Percentiles rank a stretch among this genome's conserved stretches.
These are phyloP conservation scores for Clepsis dumicolana DNA, from an alignment of 2,888 invertebrate species.

Conservation along the genomic window DNA sequence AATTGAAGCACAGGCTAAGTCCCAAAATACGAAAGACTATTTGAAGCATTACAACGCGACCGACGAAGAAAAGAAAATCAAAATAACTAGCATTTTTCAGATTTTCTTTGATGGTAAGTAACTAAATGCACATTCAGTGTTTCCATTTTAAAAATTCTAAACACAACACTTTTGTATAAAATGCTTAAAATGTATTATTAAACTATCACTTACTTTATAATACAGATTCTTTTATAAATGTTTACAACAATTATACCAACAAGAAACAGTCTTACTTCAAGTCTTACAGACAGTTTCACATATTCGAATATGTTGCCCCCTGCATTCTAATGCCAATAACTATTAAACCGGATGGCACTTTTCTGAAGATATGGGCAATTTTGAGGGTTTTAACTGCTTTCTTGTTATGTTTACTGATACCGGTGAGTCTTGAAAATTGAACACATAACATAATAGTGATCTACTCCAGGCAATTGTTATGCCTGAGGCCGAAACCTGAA, in stretches of 20 bases:
- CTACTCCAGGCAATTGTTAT: too few species aligned
- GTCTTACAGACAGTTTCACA: slow-evolving; percentile 68
- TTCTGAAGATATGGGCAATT: slow-evolving; percentile 72
- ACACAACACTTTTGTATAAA: background rate
- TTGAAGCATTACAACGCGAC: slow-evolving; percentile 50
- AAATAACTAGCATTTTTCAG: slow-evolving; percentile 69
- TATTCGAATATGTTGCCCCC: slow-evolving; percentile 66
- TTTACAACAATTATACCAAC: slow-evolving; percentile 63
- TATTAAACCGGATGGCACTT: slow-evolving; percentile 75
- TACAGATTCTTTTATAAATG: slow-evolving; percentile 77
- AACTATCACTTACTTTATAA: slow-evolving; percentile 36
- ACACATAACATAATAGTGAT: too few species aligned
- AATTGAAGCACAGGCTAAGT: slow-evolving; percentile 64
- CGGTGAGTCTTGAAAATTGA: slow-evolving; percentile 65
- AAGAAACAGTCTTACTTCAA: slow-evolving; percentile 65
- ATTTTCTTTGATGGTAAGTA: slow-evolving; percentile 68
- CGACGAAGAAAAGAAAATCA: slow-evolving; percentile 52
- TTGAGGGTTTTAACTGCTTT: slow-evolving; percentile 67
- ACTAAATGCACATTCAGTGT: too few species aligned
- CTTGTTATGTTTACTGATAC: slow-evolving; percentile 69
- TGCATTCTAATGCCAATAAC: slow-evolving; percentile 72
- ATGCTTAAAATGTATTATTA: background rate
- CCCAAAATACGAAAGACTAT: slow-evolving; percentile 59
- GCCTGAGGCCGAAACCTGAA: too few species aligned
- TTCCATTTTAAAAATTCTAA: too few species aligned